Evolutionary conservation across 2,113 vertebrate species (phyloP), one percentile per base, ranked within the genome.

Genomic region (Sorex araneus): DNA sequence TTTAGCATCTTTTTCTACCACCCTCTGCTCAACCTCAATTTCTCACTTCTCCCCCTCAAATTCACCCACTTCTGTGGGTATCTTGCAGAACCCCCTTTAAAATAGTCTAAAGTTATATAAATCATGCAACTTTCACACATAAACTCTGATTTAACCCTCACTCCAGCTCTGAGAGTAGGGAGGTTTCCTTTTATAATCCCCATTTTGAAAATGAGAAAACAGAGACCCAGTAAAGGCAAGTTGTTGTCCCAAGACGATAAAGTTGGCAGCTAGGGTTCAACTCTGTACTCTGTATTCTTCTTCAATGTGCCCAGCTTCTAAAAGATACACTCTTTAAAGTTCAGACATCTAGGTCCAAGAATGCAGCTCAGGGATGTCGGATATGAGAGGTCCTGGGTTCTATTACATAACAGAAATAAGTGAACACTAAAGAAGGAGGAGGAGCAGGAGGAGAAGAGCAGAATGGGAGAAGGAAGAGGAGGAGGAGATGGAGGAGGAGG

Each of bases 221-320:
- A 67, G n/a, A 91, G 47, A 87, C 9, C 87, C n/a, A 27, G 23
- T 50, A 89, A 77, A 84, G 27, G 13, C 73, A 87, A 50, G 43
- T 87, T 85, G 84, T 30, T 64, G 80, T 69, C 57, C 36, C 36
- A 74, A 70, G 27, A 2, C 9, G 34, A 43, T 23, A 40, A 2
- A 40, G 2, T n/a, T 28, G 34, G 40, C 8, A 74, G 19, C 16
- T n/a, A 15, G 32, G 21, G 16, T 32, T 87, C 40, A 71, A 87
- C 71, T 34, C 32, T n/a, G n/a, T n/a, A n/a, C n/a, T 3, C 6
- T 15, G n/a, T n/a, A n/a, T 15, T 82, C 40, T 81, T 27, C 16
- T 25, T 21, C 9, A 54, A 1, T 89, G 28, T 8, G 50, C 6
- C 57, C 27, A 7, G 45, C 15, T 8, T 84, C 34, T 25, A 47